Evolutionary conservation across 2,888 invertebrate species (phyloP).

Genomic region (Dendrolimus houi): DNA sequence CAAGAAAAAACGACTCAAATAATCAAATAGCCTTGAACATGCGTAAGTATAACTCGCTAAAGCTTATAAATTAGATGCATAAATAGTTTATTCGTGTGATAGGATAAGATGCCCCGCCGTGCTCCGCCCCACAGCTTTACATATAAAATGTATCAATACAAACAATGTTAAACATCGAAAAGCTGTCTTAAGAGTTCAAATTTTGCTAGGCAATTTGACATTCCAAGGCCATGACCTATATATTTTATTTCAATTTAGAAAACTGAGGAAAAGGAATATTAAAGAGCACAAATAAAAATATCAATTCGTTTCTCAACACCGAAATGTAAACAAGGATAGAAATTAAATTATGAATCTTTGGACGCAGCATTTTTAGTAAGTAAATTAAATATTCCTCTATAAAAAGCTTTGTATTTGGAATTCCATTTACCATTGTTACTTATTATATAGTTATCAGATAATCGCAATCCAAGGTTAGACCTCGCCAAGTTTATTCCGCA

Average conservation of each 20-base stretch:
- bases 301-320: background rate
- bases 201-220: background rate
- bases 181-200: conserved; percentile 3
- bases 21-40: too few relatives aligned
- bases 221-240: background rate
- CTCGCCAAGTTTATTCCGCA: too few relatives aligned
- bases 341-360: background rate
- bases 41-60: conserved; percentile 13
- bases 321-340: background rate
- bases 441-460: too few relatives aligned
- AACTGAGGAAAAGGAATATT: background rate
- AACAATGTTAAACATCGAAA: conserved; percentile 17
- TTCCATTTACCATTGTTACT: too few relatives aligned
- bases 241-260: background rate
- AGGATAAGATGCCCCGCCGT: conserved; percentile 33
- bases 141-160: conserved; percentile 27
- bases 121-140: conserved; percentile 36
- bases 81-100: conserved; percentile 29
- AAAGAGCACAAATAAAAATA: background rate
- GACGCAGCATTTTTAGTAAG: too few relatives aligned
- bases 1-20: too few relatives aligned
- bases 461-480: too few relatives aligned
- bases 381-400: too few relatives aligned
- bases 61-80: conserved; percentile 21
- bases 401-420: too few relatives aligned